Percentiles rank a stretch among this genome's conserved stretches.
phyloP scores from a whole-genome alignment of 1,140 invertebrate genomes.

The Chionoecetes opilio region DNA sequence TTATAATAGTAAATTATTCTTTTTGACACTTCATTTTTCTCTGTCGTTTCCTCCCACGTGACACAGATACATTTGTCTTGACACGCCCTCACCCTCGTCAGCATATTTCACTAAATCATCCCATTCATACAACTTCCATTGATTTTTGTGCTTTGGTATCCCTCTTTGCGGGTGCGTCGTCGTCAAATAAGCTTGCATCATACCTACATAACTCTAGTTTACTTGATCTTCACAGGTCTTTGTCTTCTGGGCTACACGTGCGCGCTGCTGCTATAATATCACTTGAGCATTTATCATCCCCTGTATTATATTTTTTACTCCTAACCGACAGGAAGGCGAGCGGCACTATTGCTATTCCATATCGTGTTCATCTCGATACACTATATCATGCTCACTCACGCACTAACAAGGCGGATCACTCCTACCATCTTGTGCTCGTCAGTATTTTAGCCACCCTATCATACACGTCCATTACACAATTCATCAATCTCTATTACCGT shows the following conservation, averaged over 20 bases:
- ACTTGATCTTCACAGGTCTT: neutral
- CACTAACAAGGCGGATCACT: neutral
- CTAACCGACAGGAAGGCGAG: neutral
- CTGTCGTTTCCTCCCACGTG: neutral
- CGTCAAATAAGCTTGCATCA: no score
- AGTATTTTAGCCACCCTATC: neutral
- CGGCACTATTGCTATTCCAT: neutral
- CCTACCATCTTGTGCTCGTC: neutral
- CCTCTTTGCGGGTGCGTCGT: neutral
- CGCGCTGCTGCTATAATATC: no score
- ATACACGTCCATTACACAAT: neutral
- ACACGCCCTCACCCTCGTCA: conserved; percentile 23
- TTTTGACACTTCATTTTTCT: neutral
- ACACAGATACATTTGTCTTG: conserved; percentile 29
- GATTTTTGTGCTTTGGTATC: neutral
- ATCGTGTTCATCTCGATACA: neutral
- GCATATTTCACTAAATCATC: neutral
- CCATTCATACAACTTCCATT: neutral
- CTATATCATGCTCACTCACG: neutral
- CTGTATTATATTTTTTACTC: neutral
- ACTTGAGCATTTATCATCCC: neutral
- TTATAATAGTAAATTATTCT: neutral
- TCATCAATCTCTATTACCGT: conserved; percentile 17
- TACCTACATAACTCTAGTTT: no score
- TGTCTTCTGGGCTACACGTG: neutral